These are phyloP conservation scores for Drosophila kuntzei DNA, from an alignment of 2,888 invertebrate species.

Conservation along the genomic window DNA sequence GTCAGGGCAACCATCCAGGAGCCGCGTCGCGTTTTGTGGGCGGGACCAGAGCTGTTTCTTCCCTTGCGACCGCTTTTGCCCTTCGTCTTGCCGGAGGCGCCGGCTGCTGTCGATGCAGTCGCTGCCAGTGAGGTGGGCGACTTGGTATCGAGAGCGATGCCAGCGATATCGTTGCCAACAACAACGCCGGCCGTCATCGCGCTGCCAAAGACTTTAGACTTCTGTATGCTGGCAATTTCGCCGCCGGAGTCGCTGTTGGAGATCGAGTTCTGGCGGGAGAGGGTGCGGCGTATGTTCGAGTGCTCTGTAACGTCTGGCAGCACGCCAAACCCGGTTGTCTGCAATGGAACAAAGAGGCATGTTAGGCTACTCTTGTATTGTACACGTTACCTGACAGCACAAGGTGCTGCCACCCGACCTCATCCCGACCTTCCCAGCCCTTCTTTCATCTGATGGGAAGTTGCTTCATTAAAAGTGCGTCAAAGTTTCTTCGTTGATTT, in stretches of 20 bases:
- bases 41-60: conserved; percentile 41
- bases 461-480: conserved; percentile 77
- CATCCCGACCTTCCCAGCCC: background rate
- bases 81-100: conserved; percentile 55
- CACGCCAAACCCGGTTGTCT: conserved; percentile 86
- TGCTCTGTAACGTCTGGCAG: conserved; percentile 85
- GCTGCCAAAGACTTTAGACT: conserved; percentile 83
- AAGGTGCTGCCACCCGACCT: conserved; percentile 11
- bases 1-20: conserved; percentile 84
- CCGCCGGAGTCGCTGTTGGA: conserved; percentile 85
- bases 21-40: conserved; percentile 76
- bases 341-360: conserved; percentile 32
- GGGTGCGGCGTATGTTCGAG: conserved; percentile 84
- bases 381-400: conserved; percentile 43
- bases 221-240: conserved; percentile 85
- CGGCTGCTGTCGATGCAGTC: conserved; percentile 43
- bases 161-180: conserved; percentile 73
- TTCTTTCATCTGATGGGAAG: conserved; percentile 30
- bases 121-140: conserved; percentile 71
- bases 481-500: conserved; percentile 74
- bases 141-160: conserved; percentile 72
- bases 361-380: conserved; percentile 27
- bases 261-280: conserved; percentile 85
- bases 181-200: conserved; percentile 70
- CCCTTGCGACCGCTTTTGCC: conserved; percentile 62